Evolutionary conservation across 2,797 vertebrate species (phyloP), one percentile per base, ranked within the genome.

Genomic region (Enteromius mattozi): DNA sequence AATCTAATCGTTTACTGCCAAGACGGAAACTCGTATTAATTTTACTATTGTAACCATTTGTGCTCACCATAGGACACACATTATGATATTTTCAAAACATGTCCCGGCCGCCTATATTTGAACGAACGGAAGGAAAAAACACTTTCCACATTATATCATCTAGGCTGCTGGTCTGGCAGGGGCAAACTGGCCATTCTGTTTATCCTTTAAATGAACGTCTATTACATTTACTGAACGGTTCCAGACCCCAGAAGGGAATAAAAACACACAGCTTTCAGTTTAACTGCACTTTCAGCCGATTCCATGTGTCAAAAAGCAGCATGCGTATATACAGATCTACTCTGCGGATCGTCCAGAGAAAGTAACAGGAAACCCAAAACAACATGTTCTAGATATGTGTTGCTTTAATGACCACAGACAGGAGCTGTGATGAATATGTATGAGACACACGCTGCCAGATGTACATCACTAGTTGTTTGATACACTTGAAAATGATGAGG

Each of bases 161-260:
- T 84, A 86, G 89, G 88, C 87, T 85, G 35, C 81, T 86, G 91
- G 89, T 92, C 92, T 93, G 93, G 93, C 93, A 93, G 56, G 88
- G 80, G 82, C 86, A 91, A 93, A 92, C 91, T 89, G 87, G 86
- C 89, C 89, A 94, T 92, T 94, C 92, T 88, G 88, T 90, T 92
- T 89, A 93, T 92, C 91, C 90, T 85, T 89, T 91, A 92, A 93
- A 93, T 91, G 88, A 92, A 90, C 51, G 79, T 89, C 87, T 91
- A 89, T 89, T 91, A 92, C 88, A 89, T 91, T 91, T 89, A 89
- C 87, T 86, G 88, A 87, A 86, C 86, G n/a, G 75, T 87, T 90
- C 74, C 70, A 92, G 90, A 93, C 90, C 88, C 90, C 76, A 82
- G 75, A 81, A 80, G 78, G 80, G 82, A 87, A 84, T 88, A 81